phyloP scores from a whole-genome alignment of 35 echinoderm and acorn worm species.

The Lytechinus pictus region DNA sequence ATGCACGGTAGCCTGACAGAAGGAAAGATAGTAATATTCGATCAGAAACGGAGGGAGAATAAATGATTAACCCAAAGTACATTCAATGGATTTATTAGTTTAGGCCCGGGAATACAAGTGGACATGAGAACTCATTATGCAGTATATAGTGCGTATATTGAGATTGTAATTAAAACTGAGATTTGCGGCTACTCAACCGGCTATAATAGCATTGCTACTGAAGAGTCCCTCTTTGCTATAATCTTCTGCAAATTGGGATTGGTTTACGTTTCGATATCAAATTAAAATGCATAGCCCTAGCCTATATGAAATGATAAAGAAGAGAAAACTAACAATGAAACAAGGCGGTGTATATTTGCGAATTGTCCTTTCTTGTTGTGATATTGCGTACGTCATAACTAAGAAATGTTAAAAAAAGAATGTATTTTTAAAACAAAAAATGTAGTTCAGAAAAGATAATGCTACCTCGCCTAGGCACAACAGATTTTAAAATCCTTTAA shows the following conservation, averaged over 20 bases:
- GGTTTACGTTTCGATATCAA: neutral
- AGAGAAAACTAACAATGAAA: neutral
- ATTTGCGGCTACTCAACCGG: neutral
- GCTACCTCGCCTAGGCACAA: neutral
- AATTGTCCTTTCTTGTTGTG: no score
- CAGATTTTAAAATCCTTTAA: neutral
- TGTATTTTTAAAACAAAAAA: no score
- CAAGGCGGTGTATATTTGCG: neutral
- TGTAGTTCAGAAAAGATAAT: no score
- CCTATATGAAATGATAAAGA: neutral
- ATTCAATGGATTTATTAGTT: slow-evolving; percentile 32
- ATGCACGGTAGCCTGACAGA: neutral
- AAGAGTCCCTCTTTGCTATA: neutral
- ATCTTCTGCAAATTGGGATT: neutral
- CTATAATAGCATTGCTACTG: neutral
- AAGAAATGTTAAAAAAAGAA: no score
- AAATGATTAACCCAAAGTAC: slow-evolving; percentile 34
- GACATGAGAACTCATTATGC: slow-evolving; percentile 24
- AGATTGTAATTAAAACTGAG: slow-evolving; percentile 30
- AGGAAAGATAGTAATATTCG: neutral
- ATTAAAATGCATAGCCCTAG: neutral
- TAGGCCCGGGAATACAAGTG: neutral
- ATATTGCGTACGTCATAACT: no score
- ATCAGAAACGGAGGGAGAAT: neutral
- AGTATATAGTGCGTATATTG: neutral